A percentile compares a stretch with the other conserved stretches of the same genome.
These are phyloP conservation scores for Melanotus villosus DNA, from an alignment of 2,888 invertebrate genomes.

Conservation along the genomic window DNA sequence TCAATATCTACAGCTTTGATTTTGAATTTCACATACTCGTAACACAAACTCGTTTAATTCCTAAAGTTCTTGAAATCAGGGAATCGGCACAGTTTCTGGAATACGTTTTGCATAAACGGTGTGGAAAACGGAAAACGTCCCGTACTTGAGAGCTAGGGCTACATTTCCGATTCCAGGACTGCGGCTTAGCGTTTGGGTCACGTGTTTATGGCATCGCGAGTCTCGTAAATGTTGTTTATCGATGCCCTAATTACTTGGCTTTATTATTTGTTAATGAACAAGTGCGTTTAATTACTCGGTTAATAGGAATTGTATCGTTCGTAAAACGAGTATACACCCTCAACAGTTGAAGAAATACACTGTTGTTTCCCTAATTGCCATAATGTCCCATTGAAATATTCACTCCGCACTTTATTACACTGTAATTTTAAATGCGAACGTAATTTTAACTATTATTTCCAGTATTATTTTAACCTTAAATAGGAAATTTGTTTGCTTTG, in stretches of 20 bases:
- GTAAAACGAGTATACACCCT: not conserved
- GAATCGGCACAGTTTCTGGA: not conserved
- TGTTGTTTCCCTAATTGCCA: slow-evolving; percentile 22
- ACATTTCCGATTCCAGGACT: slow-evolving; percentile 22
- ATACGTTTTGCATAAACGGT: slow-evolving; percentile 4
- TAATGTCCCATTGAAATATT: slow-evolving; percentile 20
- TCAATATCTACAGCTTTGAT: too few relatives aligned
- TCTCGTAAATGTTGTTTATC: slow-evolving; percentile 43
- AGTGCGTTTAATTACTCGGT: slow-evolving; percentile 42
- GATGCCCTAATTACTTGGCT: slow-evolving; percentile 40
- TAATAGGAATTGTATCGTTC: slow-evolving; percentile 32
- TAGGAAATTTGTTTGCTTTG: too few relatives aligned
- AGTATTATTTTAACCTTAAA: too few relatives aligned
- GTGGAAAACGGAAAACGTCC: slow-evolving; percentile 9
- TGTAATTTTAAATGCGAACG: not conserved
- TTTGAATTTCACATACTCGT: not conserved
- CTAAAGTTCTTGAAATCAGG: too few relatives aligned
- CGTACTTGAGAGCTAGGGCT: not conserved
- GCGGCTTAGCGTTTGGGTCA: slow-evolving; percentile 26
- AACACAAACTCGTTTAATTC: not conserved
- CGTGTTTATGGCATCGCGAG: slow-evolving; percentile 37
- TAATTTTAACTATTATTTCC: too few relatives aligned
- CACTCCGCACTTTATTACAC: not conserved
- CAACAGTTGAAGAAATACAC: slow-evolving; percentile 26
- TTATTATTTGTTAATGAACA: slow-evolving; percentile 45